Evolutionary conservation across 2,888 invertebrate genomes (phyloP), one percentile per base, ranked within the genome.

Genomic region (Tachina fera): DNA sequence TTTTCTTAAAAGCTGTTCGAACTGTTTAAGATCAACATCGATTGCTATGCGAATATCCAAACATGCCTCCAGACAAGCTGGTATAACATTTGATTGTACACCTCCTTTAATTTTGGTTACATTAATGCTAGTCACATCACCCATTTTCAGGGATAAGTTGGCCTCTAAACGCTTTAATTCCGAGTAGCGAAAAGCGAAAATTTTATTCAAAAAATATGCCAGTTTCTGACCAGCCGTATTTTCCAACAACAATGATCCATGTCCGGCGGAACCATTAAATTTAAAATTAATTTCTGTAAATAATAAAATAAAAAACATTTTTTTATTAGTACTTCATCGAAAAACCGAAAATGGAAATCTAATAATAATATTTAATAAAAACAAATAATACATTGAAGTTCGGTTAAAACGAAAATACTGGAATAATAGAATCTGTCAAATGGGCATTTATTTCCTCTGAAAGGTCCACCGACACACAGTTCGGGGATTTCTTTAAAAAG

Each of bases 21-120:
- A 94, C 70, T 94, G 93, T 0, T 92, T 91, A 43, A 94, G 93
- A 86, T 94, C 92, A 9, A 94, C 92, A 85, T 94, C 92, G 19
- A 94, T 93, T 3, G 95, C 93, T 22, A 95, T 61, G 87, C 97
- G 94, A 74, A 95, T 91, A 89, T 96, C 96, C 89, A 96, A 95
- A 85, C 94, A 93, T 0, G 94, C 96, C 1, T 93, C 93, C n/a
- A 97, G 90, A 84, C 94, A 94, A n/a, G 95, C 94, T 96, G 98
- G 97, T 9, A 97, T 94, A 0, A 98, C 96, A 91, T 98, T 98
- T 11, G 94, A 93, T 92, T 97, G 97, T 0, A 96, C 94, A 22
- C 97, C 97, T 61, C 97, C 97, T 93, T 94, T 90, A 6, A 94
- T 43, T 87, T 92, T 90, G 2, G 96, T 97, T 61, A 97, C 91